Base-by-base conservation (phyloP, 1,140 invertebrate genomes). In the Branchinecta lynchi region DNA sequence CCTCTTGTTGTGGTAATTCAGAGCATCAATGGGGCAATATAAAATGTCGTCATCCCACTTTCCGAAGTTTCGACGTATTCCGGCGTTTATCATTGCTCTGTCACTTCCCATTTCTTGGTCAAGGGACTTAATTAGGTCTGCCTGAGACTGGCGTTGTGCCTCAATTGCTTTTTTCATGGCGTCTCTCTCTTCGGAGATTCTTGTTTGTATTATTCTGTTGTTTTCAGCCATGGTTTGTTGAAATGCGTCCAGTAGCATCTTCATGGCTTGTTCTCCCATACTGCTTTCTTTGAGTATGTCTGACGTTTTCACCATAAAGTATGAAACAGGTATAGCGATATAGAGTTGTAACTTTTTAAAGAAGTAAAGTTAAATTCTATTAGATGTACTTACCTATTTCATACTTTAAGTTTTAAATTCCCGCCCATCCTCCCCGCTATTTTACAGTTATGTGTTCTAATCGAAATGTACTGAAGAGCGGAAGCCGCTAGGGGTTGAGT, bases 11-110 rank as follows among this genome's bases (percentile, higher is more conserved):
- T n/a, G n/a, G n/a, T n/a, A n/a, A n/a, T n/a, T n/a, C n/a, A n/a
- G n/a, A n/a, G n/a, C n/a, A n/a, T 51, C 46, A 51, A n/a, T 51
- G 46, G n/a, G 46, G 46, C n/a, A 9, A 51, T 51, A 51, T 51
- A 51, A 9, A 51, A 51, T 9, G 46, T 51, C 46, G 46, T 9
- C 9, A n/a, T n/a, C n/a, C 46, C 46, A 51, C n/a, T n/a, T 51
- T 51, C 9, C n/a, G 46, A 51, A n/a, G n/a, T 9, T 51, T n/a
- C n/a, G 46, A n/a, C 9, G n/a, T 9, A n/a, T n/a, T 51, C 9
- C n/a, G 9, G 9, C n/a, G 9, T 51, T 9, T n/a, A 51, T 51
- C 46, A 9, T n/a, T 9, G 46, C n/a, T n/a, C n/a, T 51, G 46
- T 51, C n/a, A n/a, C 46, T 9, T 51, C 46, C 9, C 46, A 9